A percentile compares a stretch with the other conserved stretches of the same genome.
phyloP scores from a whole-genome alignment of 1,140 invertebrate species.

The Hycleus cichorii region DNA sequence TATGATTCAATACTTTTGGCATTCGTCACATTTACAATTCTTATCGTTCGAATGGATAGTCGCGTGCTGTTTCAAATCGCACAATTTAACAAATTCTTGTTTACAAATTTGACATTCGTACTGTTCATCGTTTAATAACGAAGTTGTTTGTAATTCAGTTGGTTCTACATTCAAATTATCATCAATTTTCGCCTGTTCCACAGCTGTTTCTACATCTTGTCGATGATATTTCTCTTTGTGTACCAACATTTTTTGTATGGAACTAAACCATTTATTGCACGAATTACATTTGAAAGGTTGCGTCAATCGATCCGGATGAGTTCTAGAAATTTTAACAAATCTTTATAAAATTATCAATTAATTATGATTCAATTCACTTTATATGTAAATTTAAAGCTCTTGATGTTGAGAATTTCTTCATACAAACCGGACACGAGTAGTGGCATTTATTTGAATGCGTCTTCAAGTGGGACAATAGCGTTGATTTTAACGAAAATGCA shows the following conservation, averaged over 20 bases:
- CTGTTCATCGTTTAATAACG: not conserved
- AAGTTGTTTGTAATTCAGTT: too few species aligned
- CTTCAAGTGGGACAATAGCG: constrained; percentile 29
- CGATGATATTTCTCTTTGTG: not conserved
- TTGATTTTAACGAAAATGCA: constrained; percentile 33
- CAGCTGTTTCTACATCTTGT: not conserved
- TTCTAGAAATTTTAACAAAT: constrained; percentile 2
- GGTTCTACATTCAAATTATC: too few species aligned
- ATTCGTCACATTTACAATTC: constrained; percentile 26
- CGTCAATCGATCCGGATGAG: constrained; percentile 1
- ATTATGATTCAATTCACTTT: constrained; percentile 7
- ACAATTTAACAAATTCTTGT: constrained; percentile 22
- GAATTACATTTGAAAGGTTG: constrained; percentile 17
- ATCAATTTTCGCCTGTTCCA: too few species aligned
- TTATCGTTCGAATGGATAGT: constrained; percentile 21
- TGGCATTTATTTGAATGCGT: constrained; percentile 20
- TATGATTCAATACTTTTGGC: constrained; percentile 14
- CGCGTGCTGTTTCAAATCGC: constrained; percentile 26
- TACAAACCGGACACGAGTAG: constrained; percentile 9
- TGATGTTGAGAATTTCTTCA: constrained; percentile 15
- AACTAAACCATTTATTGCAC: constrained; percentile 19
- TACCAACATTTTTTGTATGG: constrained; percentile 4
- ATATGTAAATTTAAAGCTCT: constrained; percentile 17
- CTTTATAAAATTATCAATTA: not conserved
- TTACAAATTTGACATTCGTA: constrained; percentile 24